phyloP scores from a whole-genome alignment of 2,888 invertebrate species.

The Scaptomyza polygonia region DNA sequence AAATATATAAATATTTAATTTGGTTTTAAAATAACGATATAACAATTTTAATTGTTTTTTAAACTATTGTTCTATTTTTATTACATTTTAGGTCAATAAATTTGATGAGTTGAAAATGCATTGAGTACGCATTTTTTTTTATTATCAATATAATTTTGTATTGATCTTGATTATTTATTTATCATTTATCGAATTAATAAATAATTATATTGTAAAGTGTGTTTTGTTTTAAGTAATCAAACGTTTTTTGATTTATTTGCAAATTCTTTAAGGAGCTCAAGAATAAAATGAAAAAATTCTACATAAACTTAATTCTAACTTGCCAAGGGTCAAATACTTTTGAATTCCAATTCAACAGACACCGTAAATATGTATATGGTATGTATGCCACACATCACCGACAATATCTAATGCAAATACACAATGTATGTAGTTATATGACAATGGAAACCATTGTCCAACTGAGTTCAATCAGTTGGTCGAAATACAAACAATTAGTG shows the following conservation, averaged over 20 bases:
- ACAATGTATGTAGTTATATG: neutral
- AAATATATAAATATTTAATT: too few relatives aligned
- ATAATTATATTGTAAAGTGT: too few relatives aligned
- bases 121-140: too few relatives aligned
- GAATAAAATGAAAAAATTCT: neutral
- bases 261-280: neutral
- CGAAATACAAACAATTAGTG: slow-evolving; percentile 41
- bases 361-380: neutral
- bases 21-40: too few relatives aligned
- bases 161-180: too few relatives aligned
- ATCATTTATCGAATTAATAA: too few relatives aligned
- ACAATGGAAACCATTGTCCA: slow-evolving; percentile 55
- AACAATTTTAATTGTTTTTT: too few relatives aligned
- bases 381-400: slow-evolving; percentile 6
- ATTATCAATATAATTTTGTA: too few relatives aligned
- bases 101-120: too few relatives aligned
- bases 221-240: too few relatives aligned
- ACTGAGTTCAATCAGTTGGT: slow-evolving; percentile 31
- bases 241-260: neutral
- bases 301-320: neutral
- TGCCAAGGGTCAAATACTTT: neutral
- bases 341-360: neutral
- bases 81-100: too few relatives aligned
- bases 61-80: too few relatives aligned
- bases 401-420: slow-evolving; percentile 12